phyloP scores from a whole-genome alignment of 2,888 invertebrate genomes.

The Mesorhabditis sp. region DNA sequence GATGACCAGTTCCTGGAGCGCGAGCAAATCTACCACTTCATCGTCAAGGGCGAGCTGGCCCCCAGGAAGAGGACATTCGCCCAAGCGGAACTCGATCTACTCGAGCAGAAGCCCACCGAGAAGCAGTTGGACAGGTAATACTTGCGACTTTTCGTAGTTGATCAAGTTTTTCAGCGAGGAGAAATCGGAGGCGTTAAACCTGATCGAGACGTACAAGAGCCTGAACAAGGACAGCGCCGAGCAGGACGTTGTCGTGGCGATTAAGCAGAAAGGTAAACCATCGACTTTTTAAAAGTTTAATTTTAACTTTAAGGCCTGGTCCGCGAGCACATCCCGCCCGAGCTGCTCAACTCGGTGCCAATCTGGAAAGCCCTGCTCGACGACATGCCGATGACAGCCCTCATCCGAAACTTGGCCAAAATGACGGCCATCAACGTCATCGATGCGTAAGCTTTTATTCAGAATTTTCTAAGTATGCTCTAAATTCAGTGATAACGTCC shows the following conservation, averaged over 20 bases:
- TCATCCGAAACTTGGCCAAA: constrained; percentile 59
- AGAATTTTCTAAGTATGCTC: background rate
- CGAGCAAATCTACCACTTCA: constrained; percentile 46
- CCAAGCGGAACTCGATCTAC: constrained; percentile 15
- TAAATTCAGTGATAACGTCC: background rate
- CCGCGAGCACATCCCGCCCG: constrained; percentile 71
- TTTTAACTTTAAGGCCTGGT: constrained; percentile 61
- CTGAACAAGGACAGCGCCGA: constrained; percentile 28
- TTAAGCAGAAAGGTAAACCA: constrained; percentile 23
- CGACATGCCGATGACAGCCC: constrained; percentile 60
- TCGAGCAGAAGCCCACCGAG: constrained; percentile 12
- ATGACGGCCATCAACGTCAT: constrained; percentile 56
- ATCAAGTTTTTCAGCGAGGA: background rate
- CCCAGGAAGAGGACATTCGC: background rate
- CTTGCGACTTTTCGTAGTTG: background rate
- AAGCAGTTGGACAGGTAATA: constrained; percentile 16
- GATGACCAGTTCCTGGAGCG: constrained; percentile 28
- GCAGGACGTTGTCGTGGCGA: constrained; percentile 21
- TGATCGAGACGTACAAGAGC: constrained; percentile 35
- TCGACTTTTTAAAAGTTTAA: background rate
- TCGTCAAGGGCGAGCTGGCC: constrained; percentile 28
- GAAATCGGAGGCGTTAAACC: constrained; percentile 22
- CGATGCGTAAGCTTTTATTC: constrained; percentile 16
- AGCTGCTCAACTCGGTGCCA: constrained; percentile 64
- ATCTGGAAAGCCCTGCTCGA: constrained; percentile 59